Percentiles rank a stretch among this genome's conserved stretches.
phyloP scores from a whole-genome alignment of 2,888 invertebrate genomes.

The Ashinkailepas kermadecensis region DNA sequence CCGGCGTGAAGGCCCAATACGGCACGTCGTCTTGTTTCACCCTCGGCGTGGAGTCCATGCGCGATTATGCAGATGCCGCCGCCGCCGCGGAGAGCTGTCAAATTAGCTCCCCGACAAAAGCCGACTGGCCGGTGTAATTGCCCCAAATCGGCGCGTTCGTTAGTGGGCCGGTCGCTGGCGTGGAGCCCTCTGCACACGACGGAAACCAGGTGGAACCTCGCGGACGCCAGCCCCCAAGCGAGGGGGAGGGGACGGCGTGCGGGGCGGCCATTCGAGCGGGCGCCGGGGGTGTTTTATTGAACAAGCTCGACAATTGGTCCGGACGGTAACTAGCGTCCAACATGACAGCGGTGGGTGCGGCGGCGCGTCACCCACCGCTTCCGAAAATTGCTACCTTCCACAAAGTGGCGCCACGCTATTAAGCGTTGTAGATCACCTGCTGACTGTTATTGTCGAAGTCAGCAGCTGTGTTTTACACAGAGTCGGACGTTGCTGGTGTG shows the following conservation, averaged over 20 bases:
- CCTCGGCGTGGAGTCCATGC: background rate
- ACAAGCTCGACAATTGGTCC: background rate
- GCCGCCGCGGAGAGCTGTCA: background rate
- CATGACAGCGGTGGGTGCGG: background rate
- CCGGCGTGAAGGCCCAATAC: no score
- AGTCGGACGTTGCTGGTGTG: no score
- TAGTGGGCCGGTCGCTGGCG: no score
- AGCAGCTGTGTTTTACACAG: no score
- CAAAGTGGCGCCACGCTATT: background rate
- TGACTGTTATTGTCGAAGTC: background rate
- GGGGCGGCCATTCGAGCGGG: background rate
- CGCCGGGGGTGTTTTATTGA: slow-evolving; percentile 1
- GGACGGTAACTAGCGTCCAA: background rate
- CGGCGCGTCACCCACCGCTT: background rate
- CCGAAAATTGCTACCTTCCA: background rate
- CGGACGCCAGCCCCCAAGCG: background rate
- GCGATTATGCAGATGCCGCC: background rate
- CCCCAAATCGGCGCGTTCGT: background rate
- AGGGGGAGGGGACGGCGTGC: background rate
- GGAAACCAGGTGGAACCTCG: background rate
- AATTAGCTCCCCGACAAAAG: background rate
- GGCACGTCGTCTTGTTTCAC: background rate
- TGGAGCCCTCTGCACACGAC: no score
- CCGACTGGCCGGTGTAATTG: background rate
- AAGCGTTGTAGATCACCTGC: slow-evolving; percentile 2